A percentile compares a stretch with the other conserved stretches of the same genome.
Evolutionary conservation across 2,113 vertebrate species (phyloP).

Genomic region (Anguilla rostrata): DNA sequence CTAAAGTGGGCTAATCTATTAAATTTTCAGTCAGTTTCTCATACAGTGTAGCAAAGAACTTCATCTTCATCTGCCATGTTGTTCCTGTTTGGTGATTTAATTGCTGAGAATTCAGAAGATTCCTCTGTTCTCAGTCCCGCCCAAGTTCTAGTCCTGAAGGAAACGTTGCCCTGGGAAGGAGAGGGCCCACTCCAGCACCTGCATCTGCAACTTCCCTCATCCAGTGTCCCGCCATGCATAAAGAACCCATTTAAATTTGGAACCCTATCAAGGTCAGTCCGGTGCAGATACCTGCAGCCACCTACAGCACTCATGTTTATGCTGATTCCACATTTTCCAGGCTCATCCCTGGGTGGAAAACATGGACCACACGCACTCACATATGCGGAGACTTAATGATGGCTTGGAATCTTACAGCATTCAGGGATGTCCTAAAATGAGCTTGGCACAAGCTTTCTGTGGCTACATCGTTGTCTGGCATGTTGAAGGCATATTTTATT

Average conservation of each 20-base stretch:
- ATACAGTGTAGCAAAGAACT: no score
- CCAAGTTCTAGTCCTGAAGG: neutral
- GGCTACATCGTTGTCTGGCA: conserved; percentile 6
- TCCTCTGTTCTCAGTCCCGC: neutral
- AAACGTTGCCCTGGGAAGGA: neutral
- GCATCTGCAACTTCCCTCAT: neutral
- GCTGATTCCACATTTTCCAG: neutral
- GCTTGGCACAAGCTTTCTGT: neutral
- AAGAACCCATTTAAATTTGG: neutral
- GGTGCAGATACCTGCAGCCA: neutral
- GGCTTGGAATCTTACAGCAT: neutral
- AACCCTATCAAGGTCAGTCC: neutral
- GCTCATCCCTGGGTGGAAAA: neutral
- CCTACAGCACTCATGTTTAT: neutral
- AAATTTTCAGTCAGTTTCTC: neutral
- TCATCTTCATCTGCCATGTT: neutral
- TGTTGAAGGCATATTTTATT: neutral
- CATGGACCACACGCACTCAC: neutral
- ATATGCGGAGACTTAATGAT: neutral
- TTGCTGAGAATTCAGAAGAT: neutral
- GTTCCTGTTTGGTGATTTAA: neutral
- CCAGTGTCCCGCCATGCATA: neutral
- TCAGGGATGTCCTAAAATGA: neutral
- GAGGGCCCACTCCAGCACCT: neutral
- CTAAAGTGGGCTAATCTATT: neutral